These are phyloP conservation scores for Mycalesis mineus DNA, from an alignment of 2,888 invertebrate species.

Conservation along the genomic window DNA sequence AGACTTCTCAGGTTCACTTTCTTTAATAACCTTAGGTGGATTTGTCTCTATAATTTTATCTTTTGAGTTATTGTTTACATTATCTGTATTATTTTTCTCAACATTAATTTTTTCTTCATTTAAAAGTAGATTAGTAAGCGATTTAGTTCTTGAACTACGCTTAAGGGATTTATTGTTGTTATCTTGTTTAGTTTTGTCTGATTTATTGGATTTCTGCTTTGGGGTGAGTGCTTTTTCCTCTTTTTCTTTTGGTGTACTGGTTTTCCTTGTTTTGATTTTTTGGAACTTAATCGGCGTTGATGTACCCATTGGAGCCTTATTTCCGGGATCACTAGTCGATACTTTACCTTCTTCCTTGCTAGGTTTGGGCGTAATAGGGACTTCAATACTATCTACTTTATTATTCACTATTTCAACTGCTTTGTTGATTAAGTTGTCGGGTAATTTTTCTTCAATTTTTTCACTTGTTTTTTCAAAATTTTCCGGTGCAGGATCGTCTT, in stretches of 20 bases:
- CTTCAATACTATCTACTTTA: not conserved
- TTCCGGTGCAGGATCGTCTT: slow-evolving; percentile 8
- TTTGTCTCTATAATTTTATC: slow-evolving; percentile 27
- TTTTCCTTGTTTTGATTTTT: slow-evolving; percentile 30
- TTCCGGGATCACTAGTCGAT: not conserved
- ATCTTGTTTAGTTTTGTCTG: slow-evolving; percentile 29
- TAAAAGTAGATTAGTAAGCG: slow-evolving; percentile 35
- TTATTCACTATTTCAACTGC: slow-evolving; percentile 7
- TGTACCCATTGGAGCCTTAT: slow-evolving; percentile 21
- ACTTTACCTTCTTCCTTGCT: slow-evolving; percentile 23
- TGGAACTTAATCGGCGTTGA: slow-evolving; percentile 29
- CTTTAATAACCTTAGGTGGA: slow-evolving; percentile 20
- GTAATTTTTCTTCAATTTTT: slow-evolving; percentile 22
- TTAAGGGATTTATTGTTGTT: slow-evolving; percentile 39
- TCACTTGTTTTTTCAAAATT: slow-evolving; percentile 15
- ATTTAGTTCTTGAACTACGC: slow-evolving; percentile 49
- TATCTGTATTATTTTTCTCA: slow-evolving; percentile 35
- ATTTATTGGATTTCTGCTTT: slow-evolving; percentile 17
- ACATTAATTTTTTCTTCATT: slow-evolving; percentile 20
- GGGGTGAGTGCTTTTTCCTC: slow-evolving; percentile 21
- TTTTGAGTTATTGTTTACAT: slow-evolving; percentile 29
- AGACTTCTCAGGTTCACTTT: slow-evolving; percentile 20
- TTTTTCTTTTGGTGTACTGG: slow-evolving; percentile 33
- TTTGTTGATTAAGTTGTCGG: slow-evolving; percentile 1
- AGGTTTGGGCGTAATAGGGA: too few relatives aligned